Percentiles rank a stretch among this genome's conserved stretches.
Evolutionary conservation across 2,113 vertebrate genomes (phyloP).

Genomic region (Pelusios castaneus): DNA sequence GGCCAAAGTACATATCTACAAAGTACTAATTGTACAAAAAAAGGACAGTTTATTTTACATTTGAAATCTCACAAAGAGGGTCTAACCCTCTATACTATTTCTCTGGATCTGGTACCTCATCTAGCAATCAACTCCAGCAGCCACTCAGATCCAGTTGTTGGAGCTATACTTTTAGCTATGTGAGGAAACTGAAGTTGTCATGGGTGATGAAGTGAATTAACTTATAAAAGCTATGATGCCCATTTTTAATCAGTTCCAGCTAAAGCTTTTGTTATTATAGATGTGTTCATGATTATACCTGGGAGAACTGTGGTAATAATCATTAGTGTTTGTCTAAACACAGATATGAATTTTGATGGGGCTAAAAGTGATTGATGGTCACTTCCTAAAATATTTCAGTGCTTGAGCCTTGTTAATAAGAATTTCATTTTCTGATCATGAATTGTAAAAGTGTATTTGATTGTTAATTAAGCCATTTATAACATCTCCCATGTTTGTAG

Average conservation of each 20-base stretch:
- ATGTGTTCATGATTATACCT: not conserved
- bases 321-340: not conserved
- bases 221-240: not conserved
- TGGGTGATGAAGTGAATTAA: not conserved
- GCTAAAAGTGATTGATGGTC: not conserved
- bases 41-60: not conserved
- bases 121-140: not conserved
- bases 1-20: not conserved
- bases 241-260: not conserved
- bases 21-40: not conserved
- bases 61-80: accelerated
- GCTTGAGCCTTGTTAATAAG: not conserved
- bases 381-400: not conserved
- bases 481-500: not conserved
- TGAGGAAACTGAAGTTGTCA: not conserved
- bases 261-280: not conserved
- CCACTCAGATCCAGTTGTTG: accelerated
- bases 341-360: not conserved
- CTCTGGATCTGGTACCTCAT: not conserved
- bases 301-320: not conserved
- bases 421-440: not conserved
- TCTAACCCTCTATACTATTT: not conserved
- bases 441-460: not conserved
- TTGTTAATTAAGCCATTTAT: not conserved
- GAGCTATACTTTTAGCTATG: not conserved